phyloP scores from a whole-genome alignment of 2,113 vertebrate genomes.

The Tursiops truncatus region DNA sequence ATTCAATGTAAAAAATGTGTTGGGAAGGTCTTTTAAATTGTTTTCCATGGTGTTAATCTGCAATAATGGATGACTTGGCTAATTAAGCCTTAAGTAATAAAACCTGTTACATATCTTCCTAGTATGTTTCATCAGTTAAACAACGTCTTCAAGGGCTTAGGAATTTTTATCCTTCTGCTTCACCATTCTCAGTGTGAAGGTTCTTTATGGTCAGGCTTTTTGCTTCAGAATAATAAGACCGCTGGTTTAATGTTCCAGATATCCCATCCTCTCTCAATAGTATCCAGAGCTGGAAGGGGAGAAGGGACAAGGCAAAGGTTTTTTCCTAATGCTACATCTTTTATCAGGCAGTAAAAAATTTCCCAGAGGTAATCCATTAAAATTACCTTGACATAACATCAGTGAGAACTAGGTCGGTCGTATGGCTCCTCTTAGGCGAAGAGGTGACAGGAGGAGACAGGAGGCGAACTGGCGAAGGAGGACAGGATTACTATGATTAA shows the following conservation, averaged over 20 bases:
- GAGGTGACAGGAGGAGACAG: too few relatives aligned
- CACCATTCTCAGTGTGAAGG: background rate
- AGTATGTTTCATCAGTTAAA: background rate
- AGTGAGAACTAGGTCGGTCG: background rate
- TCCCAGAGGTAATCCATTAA: background rate
- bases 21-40: background rate
- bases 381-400: background rate
- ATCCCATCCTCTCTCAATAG: background rate
- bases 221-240: background rate
- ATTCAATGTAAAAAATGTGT: background rate
- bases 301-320: background rate
- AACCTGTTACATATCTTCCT: background rate
- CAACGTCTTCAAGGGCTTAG: background rate
- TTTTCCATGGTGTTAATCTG: background rate
- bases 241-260: background rate
- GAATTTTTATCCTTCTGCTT: background rate
- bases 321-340: background rate
- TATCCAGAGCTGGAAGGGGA: background rate
- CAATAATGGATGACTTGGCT: background rate
- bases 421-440: background rate
- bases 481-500: background rate
- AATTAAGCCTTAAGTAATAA: background rate
- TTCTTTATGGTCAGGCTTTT: background rate
- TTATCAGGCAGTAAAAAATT: background rate
- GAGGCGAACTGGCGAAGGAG: background rate